phyloP scores from a whole-genome alignment of 1,140 invertebrate species.

The Macrobrachium rosenbergii region DNA sequence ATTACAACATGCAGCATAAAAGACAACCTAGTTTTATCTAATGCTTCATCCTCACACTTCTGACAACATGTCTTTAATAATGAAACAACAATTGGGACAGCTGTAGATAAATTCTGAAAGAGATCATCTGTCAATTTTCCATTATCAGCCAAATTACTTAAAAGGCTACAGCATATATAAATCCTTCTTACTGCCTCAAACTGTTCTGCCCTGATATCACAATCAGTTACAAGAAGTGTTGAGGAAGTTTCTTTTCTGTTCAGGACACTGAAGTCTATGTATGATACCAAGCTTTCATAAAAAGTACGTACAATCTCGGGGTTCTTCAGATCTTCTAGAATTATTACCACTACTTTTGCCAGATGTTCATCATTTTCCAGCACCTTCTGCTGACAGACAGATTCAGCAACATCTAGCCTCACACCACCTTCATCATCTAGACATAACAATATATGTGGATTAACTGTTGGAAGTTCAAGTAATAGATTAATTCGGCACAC shows the following conservation, averaged over 20 bases:
- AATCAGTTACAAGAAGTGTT: conserved; percentile 27
- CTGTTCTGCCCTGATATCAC: conserved; percentile 22
- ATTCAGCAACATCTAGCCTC: background rate
- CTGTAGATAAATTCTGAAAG: conserved; percentile 53
- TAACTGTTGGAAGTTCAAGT: conserved; percentile 29
- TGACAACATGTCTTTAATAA: conserved; percentile 48
- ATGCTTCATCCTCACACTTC: conserved; percentile 43
- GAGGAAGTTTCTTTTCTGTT: conserved; percentile 9
- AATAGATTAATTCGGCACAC: conserved; percentile 25
- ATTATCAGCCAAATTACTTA: conserved; percentile 37
- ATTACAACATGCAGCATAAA: conserved; percentile 51
- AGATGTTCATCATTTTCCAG: conserved; percentile 47
- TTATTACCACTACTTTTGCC: conserved; percentile 22
- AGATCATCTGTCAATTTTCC: conserved; percentile 45
- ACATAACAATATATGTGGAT: conserved; percentile 21
- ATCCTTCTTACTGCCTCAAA: conserved; percentile 37
- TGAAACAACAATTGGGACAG: conserved; percentile 44
- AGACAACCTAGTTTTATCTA: conserved; percentile 41
- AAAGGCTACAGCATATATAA: conserved; percentile 27
- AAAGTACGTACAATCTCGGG: conserved; percentile 41
- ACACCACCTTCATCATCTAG: conserved; percentile 51
- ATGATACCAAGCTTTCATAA: conserved; percentile 44
- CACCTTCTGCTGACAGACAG: background rate
- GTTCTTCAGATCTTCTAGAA: conserved; percentile 45
- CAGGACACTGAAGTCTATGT: conserved; percentile 38